Evolutionary conservation across 2,888 invertebrate genomes (phyloP).

Genomic region (Biston betularia): DNA sequence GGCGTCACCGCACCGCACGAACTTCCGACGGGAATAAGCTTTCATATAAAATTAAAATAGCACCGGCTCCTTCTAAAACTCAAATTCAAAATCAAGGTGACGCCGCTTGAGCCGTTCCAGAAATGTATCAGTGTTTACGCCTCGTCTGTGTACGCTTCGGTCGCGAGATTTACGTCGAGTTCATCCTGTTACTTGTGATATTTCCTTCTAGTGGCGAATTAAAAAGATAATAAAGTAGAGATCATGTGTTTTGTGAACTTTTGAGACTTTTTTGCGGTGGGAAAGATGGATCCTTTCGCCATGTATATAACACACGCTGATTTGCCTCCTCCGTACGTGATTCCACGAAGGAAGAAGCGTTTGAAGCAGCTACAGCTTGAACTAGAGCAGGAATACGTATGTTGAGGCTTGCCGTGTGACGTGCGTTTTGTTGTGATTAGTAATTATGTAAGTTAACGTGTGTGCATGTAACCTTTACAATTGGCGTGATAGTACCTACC

Average conservation of each 20-base stretch:
- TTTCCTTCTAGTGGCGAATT: conserved; percentile 53
- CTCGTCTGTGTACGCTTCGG: conserved; percentile 59
- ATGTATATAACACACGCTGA: conserved; percentile 79
- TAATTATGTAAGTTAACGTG: conserved; percentile 49
- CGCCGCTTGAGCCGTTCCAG: conserved; percentile 77
- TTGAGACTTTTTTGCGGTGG: conserved; percentile 45
- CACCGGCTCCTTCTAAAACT: conserved; percentile 73
- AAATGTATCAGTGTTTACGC: conserved; percentile 73
- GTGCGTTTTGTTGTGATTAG: conserved; percentile 42
- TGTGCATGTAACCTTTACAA: conserved; percentile 48
- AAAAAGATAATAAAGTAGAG: conserved; percentile 58
- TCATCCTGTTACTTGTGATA: conserved; percentile 63
- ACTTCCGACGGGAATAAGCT: conserved; percentile 78
- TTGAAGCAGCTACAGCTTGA: conserved; percentile 75
- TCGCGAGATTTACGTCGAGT: conserved; percentile 64
- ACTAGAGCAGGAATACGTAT: conserved; percentile 65
- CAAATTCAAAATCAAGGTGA: conserved; percentile 86
- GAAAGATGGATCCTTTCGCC: conserved; percentile 76
- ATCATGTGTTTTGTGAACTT: conserved; percentile 50
- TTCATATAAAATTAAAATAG: conserved; percentile 82
- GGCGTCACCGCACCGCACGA: conserved; percentile 72
- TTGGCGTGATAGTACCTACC: conserved; percentile 34
- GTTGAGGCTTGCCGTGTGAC: conserved; percentile 46
- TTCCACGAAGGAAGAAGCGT: conserved; percentile 79
- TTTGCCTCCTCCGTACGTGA: conserved; percentile 74